Percentiles rank a stretch among this genome's conserved stretches.
These are phyloP conservation scores for Polypedilum pembai DNA, from an alignment of 1,140 invertebrate genomes.

Conservation along the genomic window DNA sequence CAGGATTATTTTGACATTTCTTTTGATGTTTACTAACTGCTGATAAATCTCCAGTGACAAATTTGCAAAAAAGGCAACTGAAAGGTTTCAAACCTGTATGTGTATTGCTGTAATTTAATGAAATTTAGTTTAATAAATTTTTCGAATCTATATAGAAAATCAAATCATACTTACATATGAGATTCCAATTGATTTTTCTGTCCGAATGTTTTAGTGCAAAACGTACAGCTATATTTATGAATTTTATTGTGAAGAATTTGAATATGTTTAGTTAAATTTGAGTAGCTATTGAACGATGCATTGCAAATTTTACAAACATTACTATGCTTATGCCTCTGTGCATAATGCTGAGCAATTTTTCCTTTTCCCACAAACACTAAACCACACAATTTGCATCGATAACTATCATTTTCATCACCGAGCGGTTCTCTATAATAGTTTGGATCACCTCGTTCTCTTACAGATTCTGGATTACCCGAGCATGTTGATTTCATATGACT, in stretches of 20 bases:
- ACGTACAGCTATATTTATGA: background rate
- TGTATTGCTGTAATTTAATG: background rate
- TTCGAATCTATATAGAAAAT: background rate
- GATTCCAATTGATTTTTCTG: background rate
- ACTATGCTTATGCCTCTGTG: background rate
- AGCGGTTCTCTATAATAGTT: background rate
- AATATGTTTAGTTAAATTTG: background rate
- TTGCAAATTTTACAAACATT: background rate
- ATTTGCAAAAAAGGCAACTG: background rate
- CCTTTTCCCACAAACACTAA: background rate
- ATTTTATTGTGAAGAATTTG: slow-evolving; percentile 2
- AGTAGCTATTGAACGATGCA: background rate
- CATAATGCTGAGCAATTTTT: slow-evolving; percentile 1
- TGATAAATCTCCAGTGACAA: background rate
- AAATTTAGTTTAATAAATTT: background rate
- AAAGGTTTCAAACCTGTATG: background rate
- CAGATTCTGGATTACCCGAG: background rate
- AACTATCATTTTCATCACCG: background rate
- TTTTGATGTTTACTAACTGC: background rate
- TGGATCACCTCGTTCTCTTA: background rate
- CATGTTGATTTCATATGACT: slow-evolving; percentile 10
- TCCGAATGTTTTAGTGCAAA: background rate
- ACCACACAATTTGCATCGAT: background rate
- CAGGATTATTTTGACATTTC: slow-evolving; percentile 1
- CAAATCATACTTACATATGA: background rate